Base-by-base conservation (phyloP, 2,797 vertebrate species). In the Nyctibius grandis region DNA sequence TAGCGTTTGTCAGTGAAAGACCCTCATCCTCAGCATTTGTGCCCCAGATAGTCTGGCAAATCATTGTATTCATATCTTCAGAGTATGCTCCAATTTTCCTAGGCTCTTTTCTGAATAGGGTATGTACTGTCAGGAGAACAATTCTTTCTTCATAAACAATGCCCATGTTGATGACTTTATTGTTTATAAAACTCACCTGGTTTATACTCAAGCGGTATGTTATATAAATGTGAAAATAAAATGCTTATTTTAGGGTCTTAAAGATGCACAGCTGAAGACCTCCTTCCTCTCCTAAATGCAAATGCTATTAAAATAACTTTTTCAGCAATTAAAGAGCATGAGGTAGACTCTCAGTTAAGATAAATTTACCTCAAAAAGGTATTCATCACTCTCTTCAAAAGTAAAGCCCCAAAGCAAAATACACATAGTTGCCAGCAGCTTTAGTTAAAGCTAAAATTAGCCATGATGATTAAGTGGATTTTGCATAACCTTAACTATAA, bases 381-480 rank as follows among this genome's bases (percentile, higher is more conserved):
- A 93, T 96, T 97, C 93, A 96, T 95, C 84, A 61, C 48, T 93
- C 73, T 88, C 77, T 96, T 96, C 79, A 94, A 92, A 95, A 97
- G 88, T 78, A 96, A 97, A 97, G 77, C 95, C 95, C 88, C 77
- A 94, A 93, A 96, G 95, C 92, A 95, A 94, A 97, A 96, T 54
- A 86, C 92, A 91, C 50, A 68, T 54, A 91, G 86, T 95, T 97
- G 90, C 96, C 85, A 95, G 85, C 54, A 96, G 95, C 89, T 95
- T 96, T 89, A 94, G 91, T 97, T 93, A 93, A 97, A 97, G 93
- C 93, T 97, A 97, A 97, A 97, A 97, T 97, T 97, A 97, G 95
- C 96, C 79, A 90, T 96, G 95, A 95, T 95, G 97, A 97, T 97
- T 97, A 97, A 96, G 89, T 96, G 96, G 95, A 96, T 97, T 97